A percentile compares a stretch with the other conserved stretches of the same genome.
Conservation (phyloP, 2,797 vertebrate genomes). For the Chromobotia macracanthus region DNA sequence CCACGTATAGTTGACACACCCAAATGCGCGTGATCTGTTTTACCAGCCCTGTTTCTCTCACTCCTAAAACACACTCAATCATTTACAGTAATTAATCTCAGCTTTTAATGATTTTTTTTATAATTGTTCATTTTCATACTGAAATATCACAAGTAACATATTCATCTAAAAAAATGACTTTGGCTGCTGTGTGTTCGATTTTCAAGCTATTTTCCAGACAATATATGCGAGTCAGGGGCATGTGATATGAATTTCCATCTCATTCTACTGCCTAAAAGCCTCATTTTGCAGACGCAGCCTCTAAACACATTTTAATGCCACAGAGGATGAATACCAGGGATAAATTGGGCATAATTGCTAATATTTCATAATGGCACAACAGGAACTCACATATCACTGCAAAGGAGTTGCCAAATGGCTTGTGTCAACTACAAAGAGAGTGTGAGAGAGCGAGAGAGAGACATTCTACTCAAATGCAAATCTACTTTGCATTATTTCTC, state of each 20-base stretch:
- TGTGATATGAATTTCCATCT: constrained; percentile 54
- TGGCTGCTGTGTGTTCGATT: constrained; percentile 50
- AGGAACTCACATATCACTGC: constrained; percentile 49
- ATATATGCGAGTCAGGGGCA: constrained; percentile 43
- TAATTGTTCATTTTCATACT: constrained; percentile 17
- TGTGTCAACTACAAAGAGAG: constrained; percentile 40
- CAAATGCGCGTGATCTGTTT: background rate
- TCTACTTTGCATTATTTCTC: constrained; percentile 52
- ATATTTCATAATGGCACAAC: constrained; percentile 56
- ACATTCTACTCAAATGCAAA: background rate
- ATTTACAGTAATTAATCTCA: constrained; percentile 57
- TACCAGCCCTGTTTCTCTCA: background rate
- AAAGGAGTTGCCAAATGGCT: constrained; percentile 41
- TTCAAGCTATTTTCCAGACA: constrained; percentile 43
- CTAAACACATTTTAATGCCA: constrained; percentile 52
- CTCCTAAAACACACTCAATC: background rate
- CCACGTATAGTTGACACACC: background rate
- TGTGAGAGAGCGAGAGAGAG: background rate
- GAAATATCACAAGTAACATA: constrained; percentile 58
- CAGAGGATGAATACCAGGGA: constrained; percentile 51
- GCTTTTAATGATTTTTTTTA: constrained; percentile 49
- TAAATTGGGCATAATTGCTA: constrained; percentile 53
- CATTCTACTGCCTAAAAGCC: constrained; percentile 56
- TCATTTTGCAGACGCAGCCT: constrained; percentile 37
- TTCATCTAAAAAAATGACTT: constrained; percentile 52